Evolutionary conservation across 2,797 vertebrate genomes (phyloP).

Genomic region (Synanceia verrucosa): DNA sequence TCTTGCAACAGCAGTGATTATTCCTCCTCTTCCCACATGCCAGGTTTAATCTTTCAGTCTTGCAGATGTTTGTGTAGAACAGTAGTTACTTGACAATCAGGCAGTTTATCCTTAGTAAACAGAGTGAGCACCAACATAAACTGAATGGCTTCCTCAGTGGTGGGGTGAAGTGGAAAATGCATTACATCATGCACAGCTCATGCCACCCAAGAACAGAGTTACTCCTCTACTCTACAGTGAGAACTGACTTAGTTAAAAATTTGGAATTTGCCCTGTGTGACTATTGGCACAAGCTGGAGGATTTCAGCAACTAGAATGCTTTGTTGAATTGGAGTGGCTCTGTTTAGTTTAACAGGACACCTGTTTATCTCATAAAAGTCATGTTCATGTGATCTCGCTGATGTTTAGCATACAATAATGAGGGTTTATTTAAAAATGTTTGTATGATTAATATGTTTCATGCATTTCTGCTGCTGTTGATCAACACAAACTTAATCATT

Average conservation of each 20-base stretch:
- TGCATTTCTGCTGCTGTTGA: neutral
- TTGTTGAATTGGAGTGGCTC: slow-evolving; percentile 13
- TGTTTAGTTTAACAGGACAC: slow-evolving; percentile 9
- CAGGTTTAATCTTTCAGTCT: neutral
- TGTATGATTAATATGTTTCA: neutral
- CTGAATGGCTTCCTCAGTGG: slow-evolving; percentile 8
- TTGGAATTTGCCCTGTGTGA: slow-evolving; percentile 22
- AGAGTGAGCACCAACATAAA: slow-evolving; percentile 8
- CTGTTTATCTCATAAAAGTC: slow-evolving; percentile 9
- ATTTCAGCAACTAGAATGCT: neutral
- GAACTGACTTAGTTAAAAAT: slow-evolving; percentile 14
- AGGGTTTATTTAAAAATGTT: neutral
- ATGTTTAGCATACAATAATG: neutral
- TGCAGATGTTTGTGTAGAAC: slow-evolving; percentile 31
- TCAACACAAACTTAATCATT: neutral
- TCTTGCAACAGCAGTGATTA: slow-evolving; percentile 5
- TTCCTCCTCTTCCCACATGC: slow-evolving; percentile 19
- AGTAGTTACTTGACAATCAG: slow-evolving; percentile 1
- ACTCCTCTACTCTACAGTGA: neutral
- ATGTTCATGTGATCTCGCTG: neutral
- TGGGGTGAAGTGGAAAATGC: neutral
- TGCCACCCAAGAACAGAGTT: neutral
- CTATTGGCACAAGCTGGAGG: slow-evolving; percentile 7
- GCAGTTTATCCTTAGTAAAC: slow-evolving; percentile 28
- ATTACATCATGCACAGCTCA: neutral